Base-by-base conservation (phyloP, 2,113 vertebrate species). In the Datnioides undecimradiatus region DNA sequence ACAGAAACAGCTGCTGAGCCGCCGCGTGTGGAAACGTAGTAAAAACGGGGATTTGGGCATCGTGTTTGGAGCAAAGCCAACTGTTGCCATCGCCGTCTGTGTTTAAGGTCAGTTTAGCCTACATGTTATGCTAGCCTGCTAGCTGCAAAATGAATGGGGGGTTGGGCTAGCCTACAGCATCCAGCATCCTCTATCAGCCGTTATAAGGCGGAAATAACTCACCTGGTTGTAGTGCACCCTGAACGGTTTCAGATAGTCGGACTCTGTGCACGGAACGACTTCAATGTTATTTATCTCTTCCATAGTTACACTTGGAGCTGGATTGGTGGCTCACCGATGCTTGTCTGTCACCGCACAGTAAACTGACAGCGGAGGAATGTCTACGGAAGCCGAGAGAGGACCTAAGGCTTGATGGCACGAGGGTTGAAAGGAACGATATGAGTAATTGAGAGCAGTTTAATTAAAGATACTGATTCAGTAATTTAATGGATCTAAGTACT, bases 191-290 rank as follows among this genome's bases (percentile, higher is more conserved):
- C 51, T 74, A 43, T 64, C 83, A 72, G 63, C 68, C 49, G 49
- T 62, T 17, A 9, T 21, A 12, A 59, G 41, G 59, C 72, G 40
- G 9, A 31, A 9, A 75, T 29, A 17, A 92, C 96, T 95, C 94
- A 97, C 96, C 96, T 97, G 96, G 82, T 92, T 96, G 70, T 96
- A 97, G 73, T 93, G 93, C 70, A 96, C 94, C 85, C 95, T 91
- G 85, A 96, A 93, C n/a, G 96, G 96, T 76, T 94, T 95, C 86
- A 97, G 82, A 57, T 96, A 96, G 34, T 92, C 88, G 65, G 96
- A 97, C 78, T 93, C 92, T 87, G 91, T 85, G 93, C 96, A 97
- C 68, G 95, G 95, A 90, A 93, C 93, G 41, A 95, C 92, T 71
- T 95, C 90, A 78, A 96, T 84, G 84, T 93, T 93, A 73, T 91